Base-by-base conservation (phyloP, 2,797 vertebrate genomes). In the Selene dorsalis region DNA sequence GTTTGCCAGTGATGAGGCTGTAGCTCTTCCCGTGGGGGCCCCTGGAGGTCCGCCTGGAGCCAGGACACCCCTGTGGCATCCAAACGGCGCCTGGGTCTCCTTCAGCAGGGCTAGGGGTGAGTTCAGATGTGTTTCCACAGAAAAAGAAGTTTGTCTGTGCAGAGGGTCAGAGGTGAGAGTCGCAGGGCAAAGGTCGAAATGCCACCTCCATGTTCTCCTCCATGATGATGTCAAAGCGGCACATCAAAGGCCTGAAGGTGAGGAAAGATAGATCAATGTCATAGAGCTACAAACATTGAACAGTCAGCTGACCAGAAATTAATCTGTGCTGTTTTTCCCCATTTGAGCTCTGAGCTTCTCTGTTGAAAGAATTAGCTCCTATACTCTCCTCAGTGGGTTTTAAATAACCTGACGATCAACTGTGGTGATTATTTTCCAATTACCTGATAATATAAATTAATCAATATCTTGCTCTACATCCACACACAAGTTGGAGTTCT, bases 181-280 rank as follows among this genome's bases (percentile, higher is more conserved):
- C 53, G 26, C 95, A 95, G 68, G 92, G 90, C 35, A 94, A 72
- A 3, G 94, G 94, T 5, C 94, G 91, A 56, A 96, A 95, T 0
- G 92, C 87, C 80, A 94, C 91, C 75, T 96, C 95, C 48, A 84
- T 83, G 84, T 95, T 95, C 84, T 96, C 95, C 85, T 96, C 95
- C 93, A 95, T 78, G 74, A 95, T 94, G 77, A 95, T 88, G 90
- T 96, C 94, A 52, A 92, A 94, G 0, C 93, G 89, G 63, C 95
- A 96, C 93, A 96, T 91, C 12, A 91, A 26, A 7, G 93, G 83
- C 75, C 95, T 96, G 88, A 8, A 0, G 2, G 61, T 45, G 52
- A 55, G 0, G 32, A 22, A 32, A 12, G 5, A 0, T 2, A 20
- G 1, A 18, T 26, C 14, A 30, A 24, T 12, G 10, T 17, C 14